Evolutionary conservation across 2,113 vertebrate genomes (phyloP), one percentile per base, ranked within the genome.

Genomic region (Irena cyanogastra): DNA sequence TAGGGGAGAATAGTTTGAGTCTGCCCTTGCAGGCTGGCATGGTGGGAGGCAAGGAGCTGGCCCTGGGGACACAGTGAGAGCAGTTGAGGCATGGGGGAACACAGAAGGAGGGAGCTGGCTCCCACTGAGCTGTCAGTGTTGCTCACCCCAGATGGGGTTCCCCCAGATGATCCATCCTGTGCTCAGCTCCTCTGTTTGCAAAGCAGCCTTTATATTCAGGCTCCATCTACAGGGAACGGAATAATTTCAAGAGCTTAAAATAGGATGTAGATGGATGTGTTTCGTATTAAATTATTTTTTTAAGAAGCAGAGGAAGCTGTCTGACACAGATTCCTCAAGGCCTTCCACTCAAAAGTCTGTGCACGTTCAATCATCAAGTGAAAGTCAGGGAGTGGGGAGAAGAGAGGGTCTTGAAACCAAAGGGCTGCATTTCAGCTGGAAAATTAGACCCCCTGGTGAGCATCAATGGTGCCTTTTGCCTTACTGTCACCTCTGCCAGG

Each of bases 221-320:
- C 87, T 93, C 87, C 83, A 78, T 95, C 97, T 95, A 94, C 77
- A 78, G 91, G 95, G 96, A 96, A 93, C 4, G 0, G 87, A 96
- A 85, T 96, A 87, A 92, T 94, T 96, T 95, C 77, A 61, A 68
- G 87, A 84, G 82, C 94, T 96, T 95, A 97, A 97, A 96, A 96
- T 91, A 94, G 95, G 92, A 91, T 90, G 94, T 54, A 85, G 94
- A 89, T 94, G 78, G 87, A 94, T 93, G 77, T 79, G 69, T 76
- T 94, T 87, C 27, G 3, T 85, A 61, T 93, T 90, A 87, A 70
- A 64, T 86, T 88, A 42, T 81, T 93, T 77, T 92, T 84, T 87
- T 71, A 87, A 89, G 85, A 54, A 95, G 86, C 84, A 2, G 1
- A 81, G 91, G 87, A 95, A 92, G 92, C 13, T 94, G 93, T 88